These are phyloP conservation scores for Ammospiza nelsoni DNA, from an alignment of 2,113 vertebrate species.

Conservation along the genomic window DNA sequence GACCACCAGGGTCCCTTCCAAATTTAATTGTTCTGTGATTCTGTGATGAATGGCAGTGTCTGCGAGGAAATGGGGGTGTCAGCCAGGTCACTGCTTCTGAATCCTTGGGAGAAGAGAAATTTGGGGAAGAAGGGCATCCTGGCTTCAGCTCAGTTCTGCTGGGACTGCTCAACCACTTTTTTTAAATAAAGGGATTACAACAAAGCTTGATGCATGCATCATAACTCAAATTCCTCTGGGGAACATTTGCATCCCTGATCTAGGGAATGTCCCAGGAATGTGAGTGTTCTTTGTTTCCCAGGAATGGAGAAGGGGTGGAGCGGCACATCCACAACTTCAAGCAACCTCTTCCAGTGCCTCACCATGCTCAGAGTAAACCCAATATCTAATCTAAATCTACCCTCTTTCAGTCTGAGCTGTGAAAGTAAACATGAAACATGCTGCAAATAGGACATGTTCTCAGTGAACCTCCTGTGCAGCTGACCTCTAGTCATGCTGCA, in stretches of 20 bases:
- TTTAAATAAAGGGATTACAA: background rate
- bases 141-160: background rate
- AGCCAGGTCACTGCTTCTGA: background rate
- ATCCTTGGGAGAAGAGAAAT: background rate
- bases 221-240: background rate
- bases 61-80: background rate
- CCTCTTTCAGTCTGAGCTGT: background rate
- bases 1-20: background rate
- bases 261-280: background rate
- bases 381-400: background rate
- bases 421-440: background rate
- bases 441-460: background rate
- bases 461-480: background rate
- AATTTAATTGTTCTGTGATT: background rate
- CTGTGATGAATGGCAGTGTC: background rate
- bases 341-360: background rate
- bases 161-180: background rate
- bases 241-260: background rate
- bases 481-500: background rate
- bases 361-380: background rate
- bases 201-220: background rate
- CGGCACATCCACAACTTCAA: background rate
- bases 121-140: background rate
- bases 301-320: too few species aligned
- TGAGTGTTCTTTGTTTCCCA: background rate